A percentile compares a stretch with the other conserved stretches of the same genome.
These are phyloP conservation scores for Thelaira solivaga DNA, from an alignment of 2,888 invertebrate genomes.

Conservation along the genomic window DNA sequence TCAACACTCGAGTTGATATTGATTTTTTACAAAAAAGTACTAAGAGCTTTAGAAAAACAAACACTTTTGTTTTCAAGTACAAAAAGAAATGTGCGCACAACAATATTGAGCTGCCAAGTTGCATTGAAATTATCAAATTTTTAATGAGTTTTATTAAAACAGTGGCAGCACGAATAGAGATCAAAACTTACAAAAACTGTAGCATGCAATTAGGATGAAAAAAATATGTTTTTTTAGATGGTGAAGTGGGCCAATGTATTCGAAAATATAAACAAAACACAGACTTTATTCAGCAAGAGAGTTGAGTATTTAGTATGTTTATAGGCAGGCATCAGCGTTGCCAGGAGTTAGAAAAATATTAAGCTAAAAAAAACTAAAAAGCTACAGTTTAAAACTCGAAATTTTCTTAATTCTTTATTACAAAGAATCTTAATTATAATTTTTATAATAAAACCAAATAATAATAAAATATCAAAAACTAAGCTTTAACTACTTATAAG, in stretches of 20 bases:
- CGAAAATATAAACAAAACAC: background rate
- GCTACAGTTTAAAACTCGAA: too few relatives aligned
- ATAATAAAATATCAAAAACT: too few relatives aligned
- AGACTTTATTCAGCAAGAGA: conserved; percentile 2
- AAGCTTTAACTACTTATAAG: too few relatives aligned
- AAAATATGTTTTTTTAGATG: too few relatives aligned
- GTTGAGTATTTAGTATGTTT: conserved; percentile 23
- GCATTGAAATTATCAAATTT: background rate
- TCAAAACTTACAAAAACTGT: conserved; percentile 27
- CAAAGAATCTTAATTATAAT: too few relatives aligned
- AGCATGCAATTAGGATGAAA: conserved; percentile 32
- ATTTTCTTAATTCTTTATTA: too few relatives aligned
- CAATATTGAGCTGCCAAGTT: conserved; percentile 28
- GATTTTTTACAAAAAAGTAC: conserved; percentile 22
- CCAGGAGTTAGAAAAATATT: too few relatives aligned
- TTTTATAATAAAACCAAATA: too few relatives aligned
- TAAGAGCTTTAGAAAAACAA: background rate
- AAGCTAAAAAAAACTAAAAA: too few relatives aligned
- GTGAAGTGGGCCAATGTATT: too few relatives aligned
- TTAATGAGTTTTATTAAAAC: background rate
- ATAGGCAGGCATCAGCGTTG: too few relatives aligned
- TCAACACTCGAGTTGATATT: too few relatives aligned
- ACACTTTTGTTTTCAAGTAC: background rate
- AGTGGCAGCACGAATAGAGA: conserved; percentile 5
- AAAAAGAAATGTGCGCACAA: conserved; percentile 28